phyloP scores from a whole-genome alignment of 2,888 invertebrate genomes.

The Eupeodes luniger region DNA sequence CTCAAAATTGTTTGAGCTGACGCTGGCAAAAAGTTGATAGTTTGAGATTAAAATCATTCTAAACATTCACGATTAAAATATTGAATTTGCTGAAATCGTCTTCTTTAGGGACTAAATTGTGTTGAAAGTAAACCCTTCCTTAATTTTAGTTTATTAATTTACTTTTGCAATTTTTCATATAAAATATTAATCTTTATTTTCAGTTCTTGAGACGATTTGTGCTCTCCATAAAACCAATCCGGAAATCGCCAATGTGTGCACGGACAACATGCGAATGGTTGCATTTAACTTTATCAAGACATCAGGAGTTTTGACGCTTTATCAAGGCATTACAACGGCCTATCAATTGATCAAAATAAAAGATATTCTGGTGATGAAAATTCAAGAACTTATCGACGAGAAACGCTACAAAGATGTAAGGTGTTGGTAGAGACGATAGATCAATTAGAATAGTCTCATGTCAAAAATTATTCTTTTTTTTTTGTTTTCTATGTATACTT shows the following conservation, averaged over 20 bases:
- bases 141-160: no score
- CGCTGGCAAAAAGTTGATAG: no score
- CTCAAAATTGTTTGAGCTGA: no score
- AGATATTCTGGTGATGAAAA: slow-evolving; percentile 87
- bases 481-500: slow-evolving; percentile 56
- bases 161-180: no score
- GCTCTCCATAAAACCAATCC: slow-evolving; percentile 84
- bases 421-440: slow-evolving; percentile 53
- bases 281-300: slow-evolving; percentile 89
- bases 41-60: no score
- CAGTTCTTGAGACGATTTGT: slow-evolving; percentile 87
- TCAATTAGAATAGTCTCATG: slow-evolving; percentile 9
- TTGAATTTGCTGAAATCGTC: no score
- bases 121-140: no score
- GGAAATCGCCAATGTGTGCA: slow-evolving; percentile 84
- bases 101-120: no score
- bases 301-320: slow-evolving; percentile 88
- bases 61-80: no score
- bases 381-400: slow-evolving; percentile 86
- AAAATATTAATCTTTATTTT: background rate
- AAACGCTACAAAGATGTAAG: slow-evolving; percentile 88
- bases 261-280: slow-evolving; percentile 87
- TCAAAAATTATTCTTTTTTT: background rate
- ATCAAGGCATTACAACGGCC: slow-evolving; percentile 87
- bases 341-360: slow-evolving; percentile 88